Conservation (phyloP, 2,113 vertebrate species). For the Alaudala cheleensis region DNA sequence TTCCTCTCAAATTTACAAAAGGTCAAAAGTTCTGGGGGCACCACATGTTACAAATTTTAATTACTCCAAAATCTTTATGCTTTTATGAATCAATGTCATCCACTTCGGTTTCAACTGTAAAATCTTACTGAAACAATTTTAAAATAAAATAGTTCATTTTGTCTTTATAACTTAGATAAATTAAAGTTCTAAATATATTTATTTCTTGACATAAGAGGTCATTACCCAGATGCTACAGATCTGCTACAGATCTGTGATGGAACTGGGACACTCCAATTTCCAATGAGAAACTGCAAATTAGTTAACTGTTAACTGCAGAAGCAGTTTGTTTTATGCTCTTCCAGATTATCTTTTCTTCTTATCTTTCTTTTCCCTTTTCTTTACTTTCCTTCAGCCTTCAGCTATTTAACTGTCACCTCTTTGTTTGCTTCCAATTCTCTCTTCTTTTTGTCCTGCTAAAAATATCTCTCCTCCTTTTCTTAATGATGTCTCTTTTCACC, state of each 20-base stretch:
- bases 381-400: neutral
- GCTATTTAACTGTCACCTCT: neutral
- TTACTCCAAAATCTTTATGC: neutral
- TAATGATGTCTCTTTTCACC: neutral
- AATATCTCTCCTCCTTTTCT: neutral
- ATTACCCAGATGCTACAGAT: neutral
- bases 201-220: neutral
- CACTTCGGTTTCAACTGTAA: neutral
- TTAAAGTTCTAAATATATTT: neutral
- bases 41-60: neutral
- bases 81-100: neutral
- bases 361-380: neutral
- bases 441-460: neutral
- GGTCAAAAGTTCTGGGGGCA: neutral
- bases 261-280: neutral
- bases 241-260: neutral
- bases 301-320: neutral
- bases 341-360: neutral
- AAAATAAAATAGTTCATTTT: neutral
- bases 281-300: neutral
- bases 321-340: neutral
- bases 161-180: neutral
- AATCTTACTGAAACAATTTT: neutral
- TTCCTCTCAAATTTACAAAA: constrained; percentile 3
- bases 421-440: neutral